Evolutionary conservation across 1,140 invertebrate species (phyloP), one percentile per base, ranked within the genome.

Genomic region (Reticulitermes speratus): DNA sequence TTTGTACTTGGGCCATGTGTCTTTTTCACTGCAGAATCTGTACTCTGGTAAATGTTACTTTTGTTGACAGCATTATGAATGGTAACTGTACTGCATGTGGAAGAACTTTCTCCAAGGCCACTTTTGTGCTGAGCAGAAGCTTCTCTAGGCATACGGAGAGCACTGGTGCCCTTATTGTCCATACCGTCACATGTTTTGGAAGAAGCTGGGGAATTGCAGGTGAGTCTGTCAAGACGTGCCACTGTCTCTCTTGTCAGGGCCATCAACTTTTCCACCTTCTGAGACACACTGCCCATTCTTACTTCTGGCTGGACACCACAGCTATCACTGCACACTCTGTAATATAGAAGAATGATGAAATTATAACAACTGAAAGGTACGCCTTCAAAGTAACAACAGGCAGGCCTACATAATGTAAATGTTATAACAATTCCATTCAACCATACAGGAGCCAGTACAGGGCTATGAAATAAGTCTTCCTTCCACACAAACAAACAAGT

Each of bases 161-260:
- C 7, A 30, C 65, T 30, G n/a, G 9, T 30, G n/a, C 65, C 65
- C 25, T 7, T 30, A 30, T 30, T 30, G 8, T 25, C n/a, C 25
- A 1, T 75, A 75, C 9, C n/a, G n/a, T 30, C 65, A 75, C 65
- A 75, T 5, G 19, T 21, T 55, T 55, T 55, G 14, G 52, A 55
- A 75, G 65, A 75, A 75, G 65, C 9, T 75, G 65, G 25, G n/a
- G 87, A 89, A 89, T 92, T 92, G 89, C 91, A 92, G 84, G 93
- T 91, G 86, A 94, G 91, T 90, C 92, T 92, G 89, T 94, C 94
- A 87, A 94, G 94, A 88, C 93, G 93, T 89, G 94, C 94, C 90
- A 95, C 92, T 11, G 94, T 94, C 87, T 94, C 93, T 90, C 93
- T 93, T n/a, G 94, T 95, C 86, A 94, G 91, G 19, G 93, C 93